These are phyloP conservation scores for Rhynchonycteris naso DNA, from an alignment of 2,797 vertebrate genomes.

Conservation along the genomic window DNA sequence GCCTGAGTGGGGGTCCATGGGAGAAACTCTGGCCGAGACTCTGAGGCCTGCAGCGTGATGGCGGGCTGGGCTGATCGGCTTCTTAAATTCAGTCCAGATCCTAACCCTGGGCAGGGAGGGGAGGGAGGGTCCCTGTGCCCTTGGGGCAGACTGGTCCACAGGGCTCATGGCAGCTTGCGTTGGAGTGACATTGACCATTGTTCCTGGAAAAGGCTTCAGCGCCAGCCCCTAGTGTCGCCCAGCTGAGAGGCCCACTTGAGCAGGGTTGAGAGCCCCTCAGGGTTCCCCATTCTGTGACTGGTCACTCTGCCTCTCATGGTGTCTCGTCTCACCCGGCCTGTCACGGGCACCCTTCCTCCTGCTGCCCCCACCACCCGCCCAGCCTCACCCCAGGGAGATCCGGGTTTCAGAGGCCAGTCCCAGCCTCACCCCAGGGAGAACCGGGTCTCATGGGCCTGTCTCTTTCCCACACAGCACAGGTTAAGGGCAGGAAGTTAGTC, in stretches of 20 bases:
- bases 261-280: neutral
- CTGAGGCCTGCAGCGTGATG: too few relatives aligned
- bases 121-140: neutral
- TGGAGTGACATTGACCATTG: neutral
- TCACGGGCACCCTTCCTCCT: neutral
- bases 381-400: rapidly evolving
- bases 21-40: neutral
- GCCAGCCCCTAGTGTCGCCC: neutral
- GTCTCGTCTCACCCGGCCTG: rapidly evolving
- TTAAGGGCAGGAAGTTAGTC: neutral
- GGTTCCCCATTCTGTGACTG: neutral
- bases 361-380: neutral
- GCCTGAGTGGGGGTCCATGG: rapidly evolving
- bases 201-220: neutral
- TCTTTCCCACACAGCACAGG: neutral
- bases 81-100: neutral
- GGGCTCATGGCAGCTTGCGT: neutral
- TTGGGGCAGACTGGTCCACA: neutral
- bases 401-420: rapidly evolving
- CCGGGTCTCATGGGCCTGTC: rapidly evolving
- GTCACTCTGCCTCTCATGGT: rapidly evolving
- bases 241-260: neutral
- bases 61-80: neutral
- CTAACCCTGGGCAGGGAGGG: neutral
- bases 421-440: too few relatives aligned